Evolutionary conservation across 2,888 invertebrate species (phyloP).

Genomic region (Caenorhabditis plicata): DNA sequence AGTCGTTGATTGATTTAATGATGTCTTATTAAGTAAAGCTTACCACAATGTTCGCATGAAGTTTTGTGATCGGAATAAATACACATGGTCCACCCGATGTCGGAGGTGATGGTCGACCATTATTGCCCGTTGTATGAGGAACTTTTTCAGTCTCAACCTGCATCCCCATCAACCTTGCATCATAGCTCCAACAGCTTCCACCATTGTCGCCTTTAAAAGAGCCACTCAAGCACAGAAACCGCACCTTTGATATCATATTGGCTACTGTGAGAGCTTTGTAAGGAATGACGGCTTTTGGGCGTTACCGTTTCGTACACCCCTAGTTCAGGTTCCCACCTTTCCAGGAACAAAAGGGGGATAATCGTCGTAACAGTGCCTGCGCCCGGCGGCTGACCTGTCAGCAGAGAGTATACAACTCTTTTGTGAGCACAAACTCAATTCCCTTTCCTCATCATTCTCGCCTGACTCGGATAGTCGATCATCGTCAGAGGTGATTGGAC

Average conservation of each 20-base stretch:
- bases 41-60: slow-evolving; percentile 16
- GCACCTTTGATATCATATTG: slow-evolving; percentile 4
- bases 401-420: too few relatives aligned
- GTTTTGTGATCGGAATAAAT: slow-evolving; percentile 20
- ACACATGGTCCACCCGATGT: slow-evolving; percentile 20
- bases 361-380: too few relatives aligned
- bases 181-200: slow-evolving; percentile 18
- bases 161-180: slow-evolving; percentile 17
- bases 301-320: too few relatives aligned
- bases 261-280: too few relatives aligned
- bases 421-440: too few relatives aligned
- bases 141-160: slow-evolving; percentile 19
- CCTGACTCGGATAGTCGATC: too few relatives aligned
- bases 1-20: slow-evolving; percentile 28
- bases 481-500: too few relatives aligned
- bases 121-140: slow-evolving; percentile 18
- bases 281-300: too few relatives aligned
- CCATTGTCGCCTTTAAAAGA: slow-evolving; percentile 7
- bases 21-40: slow-evolving; percentile 30
- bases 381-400: too few relatives aligned
- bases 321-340: too few relatives aligned
- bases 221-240: slow-evolving; percentile 9
- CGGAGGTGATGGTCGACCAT: slow-evolving; percentile 24
- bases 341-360: too few relatives aligned
- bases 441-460: too few relatives aligned